Conservation (phyloP, 1,140 invertebrate genomes). For the Oryctes rhinoceros region DNA sequence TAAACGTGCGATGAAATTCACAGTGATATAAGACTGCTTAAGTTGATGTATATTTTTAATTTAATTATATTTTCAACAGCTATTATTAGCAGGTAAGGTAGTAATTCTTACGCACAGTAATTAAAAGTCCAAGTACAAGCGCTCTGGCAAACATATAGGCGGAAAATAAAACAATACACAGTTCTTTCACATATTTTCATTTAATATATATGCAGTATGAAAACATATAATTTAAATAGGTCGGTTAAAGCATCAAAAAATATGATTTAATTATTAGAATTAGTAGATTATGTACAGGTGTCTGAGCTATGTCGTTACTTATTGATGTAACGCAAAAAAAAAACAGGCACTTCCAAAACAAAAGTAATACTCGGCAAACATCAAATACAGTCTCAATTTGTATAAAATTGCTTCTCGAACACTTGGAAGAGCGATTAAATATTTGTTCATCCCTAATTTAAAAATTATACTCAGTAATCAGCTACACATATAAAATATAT, state of each 20-base stretch:
- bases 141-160: no score
- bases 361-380: conserved; percentile 34
- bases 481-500: conserved; percentile 40
- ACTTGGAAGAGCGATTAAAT: conserved; percentile 44
- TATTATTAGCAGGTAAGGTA: no score
- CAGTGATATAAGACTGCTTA: no score
- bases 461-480: conserved; percentile 34
- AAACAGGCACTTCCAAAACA: conserved; percentile 50
- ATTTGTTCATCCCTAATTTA: conserved; percentile 33
- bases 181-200: conserved; percentile 25
- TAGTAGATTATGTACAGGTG: conserved; percentile 51
- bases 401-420: conserved; percentile 40
- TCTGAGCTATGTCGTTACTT: conserved; percentile 47
- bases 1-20: no score
- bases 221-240: conserved; percentile 46
- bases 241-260: conserved; percentile 54
- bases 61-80: no score
- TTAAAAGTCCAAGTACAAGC: no score
- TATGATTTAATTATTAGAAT: conserved; percentile 49
- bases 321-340: conserved; percentile 38
- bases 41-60: no score
- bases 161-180: not conserved
- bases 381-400: conserved; percentile 34
- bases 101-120: no score
- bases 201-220: conserved; percentile 44